Base-by-base conservation (phyloP, 2,113 vertebrate species). In the Lepidothrix coronata region DNA sequence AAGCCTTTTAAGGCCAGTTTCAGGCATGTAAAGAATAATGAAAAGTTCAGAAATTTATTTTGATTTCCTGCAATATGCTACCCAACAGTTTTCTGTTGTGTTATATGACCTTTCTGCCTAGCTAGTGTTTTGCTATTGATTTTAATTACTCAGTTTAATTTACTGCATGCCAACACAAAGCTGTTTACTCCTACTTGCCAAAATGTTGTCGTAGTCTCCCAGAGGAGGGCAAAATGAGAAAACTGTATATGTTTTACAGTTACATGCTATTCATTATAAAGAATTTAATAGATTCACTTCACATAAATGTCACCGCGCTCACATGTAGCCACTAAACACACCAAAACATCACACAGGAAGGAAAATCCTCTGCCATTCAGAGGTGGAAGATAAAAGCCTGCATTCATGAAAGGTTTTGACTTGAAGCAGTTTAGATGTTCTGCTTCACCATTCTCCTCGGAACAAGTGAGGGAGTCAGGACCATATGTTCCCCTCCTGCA, bases 131-230 rank as follows among this genome's bases (percentile, higher is more conserved):
- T 97, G 97, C 98, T 99, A 99, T 99, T 99, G 99, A 99, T 99
- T 99, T 99, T 99, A 99, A 99, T 99, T 99, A 98, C 91, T 97
- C 97, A 97, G 97, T 98, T 98, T 98, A 98, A 98, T 98, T 98
- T 98, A 98, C 97, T 98, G 98, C 97, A 97, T 98, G 98, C 98
- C 98, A 98, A 98, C 97, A 98, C 97, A 97, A 98, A 98, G 97
- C 98, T 98, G 98, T 98, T 98, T 98, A 98, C 98, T 98, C 97
- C 93, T 97, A 98, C 98, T 97, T 98, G 98, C 98, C 96, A 97
- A 98, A 98, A 98, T 98, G 98, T 98, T 98, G 97, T 97, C 97
- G 97, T 96, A 98, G 97, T 96, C 97, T 98, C 97, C 97, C 97
- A 97, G 97, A 98, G 98, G 97, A 98, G 97, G 75, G 89, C 84